Conservation (phyloP, 2,113 vertebrate species). For the Pseudorasbora parva region DNA sequence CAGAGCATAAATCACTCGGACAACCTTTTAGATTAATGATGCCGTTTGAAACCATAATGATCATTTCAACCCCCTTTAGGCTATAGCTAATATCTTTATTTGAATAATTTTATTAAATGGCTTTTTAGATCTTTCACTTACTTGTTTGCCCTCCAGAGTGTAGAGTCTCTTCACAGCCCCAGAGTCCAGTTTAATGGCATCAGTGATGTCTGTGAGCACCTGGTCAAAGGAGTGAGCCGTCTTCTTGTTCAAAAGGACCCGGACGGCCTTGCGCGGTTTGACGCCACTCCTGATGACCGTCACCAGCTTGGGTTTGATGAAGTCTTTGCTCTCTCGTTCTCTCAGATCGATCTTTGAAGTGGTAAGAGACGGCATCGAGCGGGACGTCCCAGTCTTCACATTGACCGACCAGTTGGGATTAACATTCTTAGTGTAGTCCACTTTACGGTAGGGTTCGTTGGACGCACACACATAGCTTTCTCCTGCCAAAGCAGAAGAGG, state of each 20-base stretch:
- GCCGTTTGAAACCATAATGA: not conserved
- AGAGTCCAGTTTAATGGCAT: conserved; percentile 96
- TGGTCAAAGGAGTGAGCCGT: conserved; percentile 98
- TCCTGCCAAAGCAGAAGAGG: conserved; percentile 72
- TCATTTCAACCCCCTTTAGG: not conserved
- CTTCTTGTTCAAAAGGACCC: conserved; percentile 97
- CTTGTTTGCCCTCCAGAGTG: conserved; percentile 96
- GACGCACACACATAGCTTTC: conserved; percentile 98
- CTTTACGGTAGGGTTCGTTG: conserved; percentile 89
- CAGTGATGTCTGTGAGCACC: conserved; percentile 96
- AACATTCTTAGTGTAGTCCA: conserved; percentile 94
- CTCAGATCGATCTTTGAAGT: conserved; percentile 73
- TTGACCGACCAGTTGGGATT: conserved; percentile 98
- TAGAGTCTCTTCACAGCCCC: conserved; percentile 94
- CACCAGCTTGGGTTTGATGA: conserved; percentile 96
- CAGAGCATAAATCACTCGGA: not conserved
- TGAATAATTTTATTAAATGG: not conserved
- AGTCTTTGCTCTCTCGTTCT: conserved; percentile 89
- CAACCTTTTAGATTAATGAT: conserved; percentile 21
- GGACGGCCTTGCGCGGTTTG: conserved; percentile 94
- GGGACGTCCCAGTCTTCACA: conserved; percentile 79
- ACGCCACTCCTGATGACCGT: conserved; percentile 97
- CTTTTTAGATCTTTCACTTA: conserved; percentile 64
- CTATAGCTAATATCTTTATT: not conserved
- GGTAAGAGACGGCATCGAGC: conserved; percentile 81